Percentiles rank a stretch among this genome's conserved stretches.
Conservation (phyloP, 2,113 vertebrate species). For the Galbula dea region DNA sequence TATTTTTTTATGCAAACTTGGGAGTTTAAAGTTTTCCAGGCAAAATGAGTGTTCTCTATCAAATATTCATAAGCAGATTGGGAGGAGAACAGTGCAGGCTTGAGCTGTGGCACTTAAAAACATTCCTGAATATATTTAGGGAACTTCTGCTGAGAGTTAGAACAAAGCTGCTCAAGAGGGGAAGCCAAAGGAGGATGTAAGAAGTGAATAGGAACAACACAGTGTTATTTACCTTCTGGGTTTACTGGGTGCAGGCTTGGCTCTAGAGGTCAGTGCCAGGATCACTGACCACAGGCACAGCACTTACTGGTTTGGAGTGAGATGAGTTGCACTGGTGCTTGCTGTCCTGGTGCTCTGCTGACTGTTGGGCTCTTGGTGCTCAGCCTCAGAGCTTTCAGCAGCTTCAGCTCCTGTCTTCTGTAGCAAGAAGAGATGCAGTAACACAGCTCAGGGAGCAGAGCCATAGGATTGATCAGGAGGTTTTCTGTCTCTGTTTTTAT, state of each 20-base stretch:
- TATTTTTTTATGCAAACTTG: background rate
- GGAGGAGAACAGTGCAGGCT: constrained; percentile 10
- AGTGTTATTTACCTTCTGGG: background rate
- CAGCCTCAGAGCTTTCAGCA: constrained; percentile 13
- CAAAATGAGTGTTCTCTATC: constrained; percentile 6
- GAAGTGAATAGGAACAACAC: background rate
- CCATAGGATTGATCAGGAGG: background rate
- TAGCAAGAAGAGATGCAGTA: constrained; percentile 13
- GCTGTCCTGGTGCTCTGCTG: background rate
- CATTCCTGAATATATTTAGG: constrained; percentile 42
- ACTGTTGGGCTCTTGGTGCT: background rate
- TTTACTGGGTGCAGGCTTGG: background rate
- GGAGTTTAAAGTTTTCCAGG: constrained; percentile 9
- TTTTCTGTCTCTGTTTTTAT: background rate
- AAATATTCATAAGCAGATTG: constrained; percentile 51
- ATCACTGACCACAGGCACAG: background rate
- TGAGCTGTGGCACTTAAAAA: constrained; percentile 5
- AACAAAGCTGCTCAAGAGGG: background rate
- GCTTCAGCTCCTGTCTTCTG: background rate
- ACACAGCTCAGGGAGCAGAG: background rate
- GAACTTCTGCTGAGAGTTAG: background rate
- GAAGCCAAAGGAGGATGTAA: background rate
- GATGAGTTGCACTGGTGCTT: background rate
- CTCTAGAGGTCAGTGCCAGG: background rate
- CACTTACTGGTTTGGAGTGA: background rate